A percentile compares a stretch with the other conserved stretches of the same genome.
Evolutionary conservation across 2,888 invertebrate genomes (phyloP).

Genomic region (Cosmia pyralina): DNA sequence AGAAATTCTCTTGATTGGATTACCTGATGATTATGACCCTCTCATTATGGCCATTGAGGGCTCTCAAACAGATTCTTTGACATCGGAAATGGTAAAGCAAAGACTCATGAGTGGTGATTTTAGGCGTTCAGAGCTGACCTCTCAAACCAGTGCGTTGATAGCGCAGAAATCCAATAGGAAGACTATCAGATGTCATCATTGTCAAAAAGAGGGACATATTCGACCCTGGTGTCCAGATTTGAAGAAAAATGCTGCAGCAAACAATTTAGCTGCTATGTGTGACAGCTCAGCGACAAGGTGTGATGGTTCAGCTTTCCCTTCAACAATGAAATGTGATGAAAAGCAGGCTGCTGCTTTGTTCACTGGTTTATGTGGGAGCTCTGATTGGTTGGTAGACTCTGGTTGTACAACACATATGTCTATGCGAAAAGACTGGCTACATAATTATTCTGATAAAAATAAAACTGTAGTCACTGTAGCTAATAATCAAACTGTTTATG

Average conservation of each 20-base stretch:
- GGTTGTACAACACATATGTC: constrained; percentile 9
- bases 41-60: constrained; percentile 3
- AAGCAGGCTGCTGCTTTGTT: too few relatives aligned
- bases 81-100: constrained; percentile 9
- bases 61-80: constrained; percentile 4
- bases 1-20: constrained; percentile 2
- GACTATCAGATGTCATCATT: too few relatives aligned
- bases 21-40: constrained; percentile 1
- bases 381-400: constrained; percentile 4
- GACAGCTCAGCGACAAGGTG: too few relatives aligned
- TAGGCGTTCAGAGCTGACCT: not conserved
- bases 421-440: not conserved
- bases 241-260: too few relatives aligned
- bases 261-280: too few relatives aligned
- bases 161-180: not conserved
- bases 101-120: constrained; percentile 2
- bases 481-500: not conserved
- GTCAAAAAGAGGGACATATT: too few relatives aligned
- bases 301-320: too few relatives aligned
- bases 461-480: too few relatives aligned
- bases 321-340: too few relatives aligned
- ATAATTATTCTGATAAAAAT: too few relatives aligned
- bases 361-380: too few relatives aligned
- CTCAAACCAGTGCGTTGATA: not conserved
- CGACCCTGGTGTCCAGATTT: too few relatives aligned